Percentiles rank a stretch among this genome's conserved stretches.
Conservation (phyloP, 2,113 vertebrate species). For the Rhinolophus ferrumequinum region DNA sequence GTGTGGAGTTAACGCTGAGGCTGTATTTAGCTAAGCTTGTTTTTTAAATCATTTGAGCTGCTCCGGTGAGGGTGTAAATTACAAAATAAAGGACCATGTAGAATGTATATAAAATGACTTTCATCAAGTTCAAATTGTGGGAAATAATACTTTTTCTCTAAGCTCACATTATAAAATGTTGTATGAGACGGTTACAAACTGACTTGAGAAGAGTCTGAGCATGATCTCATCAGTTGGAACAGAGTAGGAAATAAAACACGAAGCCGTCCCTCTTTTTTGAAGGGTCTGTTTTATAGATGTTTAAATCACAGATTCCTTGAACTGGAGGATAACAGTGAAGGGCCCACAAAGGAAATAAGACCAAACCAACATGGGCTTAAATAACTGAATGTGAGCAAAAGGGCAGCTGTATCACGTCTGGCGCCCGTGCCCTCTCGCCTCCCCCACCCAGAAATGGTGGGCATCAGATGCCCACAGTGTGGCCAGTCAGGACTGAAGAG, state of each 20-base stretch:
- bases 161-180: slow-evolving; percentile 41
- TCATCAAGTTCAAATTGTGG: background rate
- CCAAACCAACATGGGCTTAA: slow-evolving; percentile 24
- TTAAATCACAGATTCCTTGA: slow-evolving; percentile 68
- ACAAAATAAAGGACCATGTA: slow-evolving; percentile 5
- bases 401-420: background rate
- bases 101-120: slow-evolving; percentile 37
- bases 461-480: background rate
- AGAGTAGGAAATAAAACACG: slow-evolving; percentile 64
- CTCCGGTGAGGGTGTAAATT: background rate
- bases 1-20: background rate
- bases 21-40: background rate
- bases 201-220: slow-evolving; percentile 54
- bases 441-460: background rate
- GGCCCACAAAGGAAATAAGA: slow-evolving; percentile 59
- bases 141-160: slow-evolving; percentile 14
- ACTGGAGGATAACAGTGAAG: background rate
- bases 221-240: slow-evolving; percentile 50
- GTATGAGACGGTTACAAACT: background rate
- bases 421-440: background rate
- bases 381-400: background rate
- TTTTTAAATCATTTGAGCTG: background rate
- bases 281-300: slow-evolving; percentile 66
- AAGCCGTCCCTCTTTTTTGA: slow-evolving; percentile 42
- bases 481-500: background rate